Evolutionary conservation across 2,797 vertebrate genomes (phyloP).

Genomic region (Epinephelus awoara): DNA sequence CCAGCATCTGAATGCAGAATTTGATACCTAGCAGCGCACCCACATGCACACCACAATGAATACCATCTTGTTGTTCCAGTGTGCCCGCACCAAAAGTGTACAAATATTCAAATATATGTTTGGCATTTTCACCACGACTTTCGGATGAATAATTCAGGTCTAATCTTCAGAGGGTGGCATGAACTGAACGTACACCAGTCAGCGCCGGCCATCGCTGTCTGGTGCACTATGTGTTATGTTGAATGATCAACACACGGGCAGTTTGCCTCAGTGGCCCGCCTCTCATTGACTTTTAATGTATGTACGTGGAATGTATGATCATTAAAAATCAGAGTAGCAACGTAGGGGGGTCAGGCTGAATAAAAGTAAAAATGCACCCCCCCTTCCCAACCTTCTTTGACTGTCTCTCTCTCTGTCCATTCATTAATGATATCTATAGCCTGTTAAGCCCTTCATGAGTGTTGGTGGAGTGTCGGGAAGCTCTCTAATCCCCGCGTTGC

Average conservation of each 20-base stretch:
- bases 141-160: constrained; percentile 80
- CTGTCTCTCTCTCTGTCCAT: constrained; percentile 52
- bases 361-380: constrained; percentile 54
- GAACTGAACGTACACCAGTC: constrained; percentile 66
- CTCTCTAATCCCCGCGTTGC: constrained; percentile 78
- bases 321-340: constrained; percentile 60
- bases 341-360: constrained; percentile 23
- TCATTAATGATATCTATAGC: constrained; percentile 81
- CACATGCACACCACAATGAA: constrained; percentile 38
- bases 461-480: constrained; percentile 78
- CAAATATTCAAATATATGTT: constrained; percentile 73
- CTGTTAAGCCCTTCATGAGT: constrained; percentile 79
- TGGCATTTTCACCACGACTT: constrained; percentile 75
- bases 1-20: constrained; percentile 53
- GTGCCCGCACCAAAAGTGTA: constrained; percentile 46
- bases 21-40: constrained; percentile 34
- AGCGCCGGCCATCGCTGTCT: constrained; percentile 61
- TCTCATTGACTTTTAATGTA: constrained; percentile 75
- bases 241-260: constrained; percentile 59
- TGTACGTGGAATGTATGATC: constrained; percentile 61
- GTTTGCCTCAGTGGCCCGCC: constrained; percentile 47
- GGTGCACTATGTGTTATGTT: constrained; percentile 37
- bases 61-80: constrained; percentile 49
- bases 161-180: constrained; percentile 64
- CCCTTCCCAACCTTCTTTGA: constrained; percentile 5